phyloP scores from a whole-genome alignment of 2,888 invertebrate species.

The Vesta saturnalis region DNA sequence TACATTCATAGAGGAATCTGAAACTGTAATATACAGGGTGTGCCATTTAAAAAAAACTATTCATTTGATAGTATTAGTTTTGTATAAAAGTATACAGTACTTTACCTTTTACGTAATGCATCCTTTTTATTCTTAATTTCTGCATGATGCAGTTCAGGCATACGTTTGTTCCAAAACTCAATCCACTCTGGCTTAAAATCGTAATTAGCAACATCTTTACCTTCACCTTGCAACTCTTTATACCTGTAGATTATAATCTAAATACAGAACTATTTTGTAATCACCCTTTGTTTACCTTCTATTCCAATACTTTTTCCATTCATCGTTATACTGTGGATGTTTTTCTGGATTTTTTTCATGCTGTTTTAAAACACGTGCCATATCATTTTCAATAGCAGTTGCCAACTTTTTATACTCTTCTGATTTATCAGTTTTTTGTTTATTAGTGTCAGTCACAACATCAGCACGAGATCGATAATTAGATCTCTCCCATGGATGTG shows the following conservation, averaged over 20 bases:
- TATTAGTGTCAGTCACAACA: constrained; percentile 48
- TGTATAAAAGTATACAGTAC: too few relatives aligned
- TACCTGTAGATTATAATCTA: constrained; percentile 59
- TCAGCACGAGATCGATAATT: constrained; percentile 47
- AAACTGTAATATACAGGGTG: too few relatives aligned
- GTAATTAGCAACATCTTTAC: constrained; percentile 79
- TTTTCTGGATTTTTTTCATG: constrained; percentile 89
- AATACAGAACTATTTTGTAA: neutral
- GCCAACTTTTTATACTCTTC: constrained; percentile 66
- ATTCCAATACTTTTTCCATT: constrained; percentile 93
- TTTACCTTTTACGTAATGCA: constrained; percentile 73
- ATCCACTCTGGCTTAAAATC: constrained; percentile 94
- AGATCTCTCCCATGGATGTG: constrained; percentile 48
- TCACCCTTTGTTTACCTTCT: too few relatives aligned
- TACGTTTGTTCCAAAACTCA: constrained; percentile 82
- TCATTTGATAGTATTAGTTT: too few relatives aligned
- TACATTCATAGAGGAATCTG: too few relatives aligned
- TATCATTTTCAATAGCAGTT: constrained; percentile 65
- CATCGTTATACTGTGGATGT: constrained; percentile 87
- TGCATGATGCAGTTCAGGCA: constrained; percentile 79
- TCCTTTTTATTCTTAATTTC: constrained; percentile 73
- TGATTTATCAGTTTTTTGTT: constrained; percentile 60
- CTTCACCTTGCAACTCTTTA: constrained; percentile 79
- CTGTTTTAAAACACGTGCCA: constrained; percentile 74
- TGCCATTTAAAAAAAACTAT: too few relatives aligned